Evolutionary conservation across 2,888 invertebrate species (phyloP).

Genomic region (Tinea trinotella): DNA sequence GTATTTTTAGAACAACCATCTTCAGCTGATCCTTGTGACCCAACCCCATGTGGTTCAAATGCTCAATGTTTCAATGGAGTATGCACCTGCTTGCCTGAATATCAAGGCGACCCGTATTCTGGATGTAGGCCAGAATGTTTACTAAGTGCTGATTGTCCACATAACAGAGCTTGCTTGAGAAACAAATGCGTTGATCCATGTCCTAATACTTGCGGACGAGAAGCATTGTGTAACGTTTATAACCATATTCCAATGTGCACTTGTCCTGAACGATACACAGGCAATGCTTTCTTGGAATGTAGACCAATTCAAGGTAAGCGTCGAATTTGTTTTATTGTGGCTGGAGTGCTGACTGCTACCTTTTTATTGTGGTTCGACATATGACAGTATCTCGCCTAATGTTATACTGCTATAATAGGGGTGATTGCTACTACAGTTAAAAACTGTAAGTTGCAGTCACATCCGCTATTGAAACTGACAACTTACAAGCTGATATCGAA

Average conservation of each 20-base stretch:
- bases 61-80: constrained; percentile 78
- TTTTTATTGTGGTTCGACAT: no score
- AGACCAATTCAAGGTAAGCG: constrained; percentile 55
- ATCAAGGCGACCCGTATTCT: constrained; percentile 82
- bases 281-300: constrained; percentile 80
- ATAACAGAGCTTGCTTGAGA: constrained; percentile 78
- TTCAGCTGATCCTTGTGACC: constrained; percentile 73
- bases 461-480: no score
- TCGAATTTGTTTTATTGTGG: neutral
- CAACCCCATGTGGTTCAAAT: constrained; percentile 80
- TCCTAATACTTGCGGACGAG: constrained; percentile 80
- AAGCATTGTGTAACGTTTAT: constrained; percentile 80
- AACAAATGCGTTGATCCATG: constrained; percentile 87
- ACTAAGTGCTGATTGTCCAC: constrained; percentile 79
- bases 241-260: constrained; percentile 74
- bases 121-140: constrained; percentile 89
- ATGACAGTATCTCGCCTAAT: no score
- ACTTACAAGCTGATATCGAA: no score
- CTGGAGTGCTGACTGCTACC: no score
- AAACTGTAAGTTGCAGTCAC: no score
- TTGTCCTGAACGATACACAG: constrained; percentile 74
- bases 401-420: no score
- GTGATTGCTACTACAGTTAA: no score
- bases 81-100: constrained; percentile 81
- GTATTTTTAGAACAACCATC: constrained; percentile 23